Evolutionary conservation across 2,797 vertebrate genomes (phyloP).

Genomic region (Rhyacichthys aspro): DNA sequence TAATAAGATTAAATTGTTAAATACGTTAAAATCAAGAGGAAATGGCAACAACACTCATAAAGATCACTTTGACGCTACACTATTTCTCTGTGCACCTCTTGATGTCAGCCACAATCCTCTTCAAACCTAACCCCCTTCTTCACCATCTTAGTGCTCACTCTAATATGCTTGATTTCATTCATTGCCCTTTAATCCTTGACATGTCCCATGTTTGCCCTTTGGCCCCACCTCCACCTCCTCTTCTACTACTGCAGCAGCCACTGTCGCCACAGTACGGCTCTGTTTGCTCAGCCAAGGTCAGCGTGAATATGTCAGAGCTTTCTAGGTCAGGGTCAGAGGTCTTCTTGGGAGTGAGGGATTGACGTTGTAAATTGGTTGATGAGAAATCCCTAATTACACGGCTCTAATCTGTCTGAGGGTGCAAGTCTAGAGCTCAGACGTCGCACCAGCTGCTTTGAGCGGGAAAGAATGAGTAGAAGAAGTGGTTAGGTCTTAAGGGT

Average conservation of each 20-base stretch:
- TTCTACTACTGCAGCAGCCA: too few relatives aligned
- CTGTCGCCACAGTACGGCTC: background rate
- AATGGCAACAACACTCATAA: too few relatives aligned
- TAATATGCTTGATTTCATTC: slow-evolving; percentile 28
- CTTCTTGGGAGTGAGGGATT: slow-evolving; percentile 67
- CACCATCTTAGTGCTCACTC: background rate
- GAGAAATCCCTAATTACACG: slow-evolving; percentile 84
- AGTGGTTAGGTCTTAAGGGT: slow-evolving; percentile 11
- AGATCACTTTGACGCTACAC: background rate
- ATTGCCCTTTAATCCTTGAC: slow-evolving; percentile 15
- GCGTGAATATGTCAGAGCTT: slow-evolving; percentile 43
- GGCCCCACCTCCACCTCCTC: background rate
- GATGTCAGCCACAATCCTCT: too few relatives aligned
- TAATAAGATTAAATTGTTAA: too few relatives aligned
- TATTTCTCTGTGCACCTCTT: background rate
- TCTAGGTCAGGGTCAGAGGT: slow-evolving; percentile 63
- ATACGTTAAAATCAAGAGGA: too few relatives aligned
- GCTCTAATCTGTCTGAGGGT: slow-evolving; percentile 80
- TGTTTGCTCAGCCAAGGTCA: slow-evolving; percentile 34
- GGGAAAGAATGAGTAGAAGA: slow-evolving; percentile 25
- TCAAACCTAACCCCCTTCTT: background rate
- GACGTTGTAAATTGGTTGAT: slow-evolving; percentile 85
- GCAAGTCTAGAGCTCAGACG: slow-evolving; percentile 71
- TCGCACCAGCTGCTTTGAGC: slow-evolving; percentile 61
- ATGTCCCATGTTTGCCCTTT: slow-evolving; percentile 14